Evolutionary conservation across 1,140 invertebrate genomes (phyloP), one percentile per base, ranked within the genome.

Genomic region (Apis dorsata): DNA sequence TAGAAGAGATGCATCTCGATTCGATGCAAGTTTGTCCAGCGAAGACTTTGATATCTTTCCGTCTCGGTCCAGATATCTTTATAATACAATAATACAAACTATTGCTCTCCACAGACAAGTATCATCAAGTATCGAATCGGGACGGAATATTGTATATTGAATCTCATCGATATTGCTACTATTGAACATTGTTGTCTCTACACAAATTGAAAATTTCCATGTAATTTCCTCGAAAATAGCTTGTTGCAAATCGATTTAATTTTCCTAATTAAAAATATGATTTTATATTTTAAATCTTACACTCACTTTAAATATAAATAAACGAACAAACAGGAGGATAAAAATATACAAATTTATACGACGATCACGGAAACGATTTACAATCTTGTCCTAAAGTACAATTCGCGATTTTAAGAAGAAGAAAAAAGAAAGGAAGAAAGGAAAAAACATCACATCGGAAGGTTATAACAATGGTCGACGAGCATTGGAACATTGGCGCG

Each of bases 71-170:
- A 34, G 44, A 9, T 34, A 74, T 84, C 62, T 80, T 21, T 78
- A 74, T 74, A 69, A 80, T 73, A 65, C 59, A 51, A 74, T 69
- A 74, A 80, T 68, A 49, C 59, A n/a, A 62, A 77, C 51, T 44
- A 53, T 19, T 15, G 34, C 19, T 53, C 57, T 17, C 68, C 55
- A 57, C 28, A 44, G 28, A 1, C 28, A 9, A 65, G 28, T 28
- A 34, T 65, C 28, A 34, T 34, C 63, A 34, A 34, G 55, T 49
- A 63, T 72, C 34, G 53, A 10, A 60, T 70, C 34, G 11, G 34
- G 34, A 34, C 2, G 4, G 34, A 34, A 34, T 34, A 28, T 34
- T 2, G 34, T 34, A 34, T 34, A 34, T 4, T 3, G 34, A 34
- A 34, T 34, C 34, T 34, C 34, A 34, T 4, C 34, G 34, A 34